Evolutionary conservation across 1,140 invertebrate species (phyloP).

Genomic region (Sarcophaga peregrina): DNA sequence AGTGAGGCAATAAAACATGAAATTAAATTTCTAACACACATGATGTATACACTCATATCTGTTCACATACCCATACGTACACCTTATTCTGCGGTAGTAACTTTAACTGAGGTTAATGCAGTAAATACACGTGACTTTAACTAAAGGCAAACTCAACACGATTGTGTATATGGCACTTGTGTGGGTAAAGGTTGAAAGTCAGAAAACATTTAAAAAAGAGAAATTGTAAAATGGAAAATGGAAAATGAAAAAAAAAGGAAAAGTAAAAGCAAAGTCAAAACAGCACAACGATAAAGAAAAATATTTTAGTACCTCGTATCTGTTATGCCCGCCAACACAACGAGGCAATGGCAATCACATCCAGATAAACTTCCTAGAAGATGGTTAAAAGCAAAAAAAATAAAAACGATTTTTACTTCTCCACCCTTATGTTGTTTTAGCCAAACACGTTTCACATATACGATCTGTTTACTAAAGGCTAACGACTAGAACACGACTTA

Average conservation of each 20-base stretch:
- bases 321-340: not conserved
- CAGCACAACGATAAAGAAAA: not conserved
- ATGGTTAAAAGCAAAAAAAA: too few species aligned
- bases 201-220: not conserved
- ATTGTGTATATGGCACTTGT: not conserved
- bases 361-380: too few species aligned
- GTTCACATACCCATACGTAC: not conserved
- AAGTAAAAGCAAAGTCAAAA: not conserved
- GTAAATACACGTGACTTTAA: constrained; percentile 33
- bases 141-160: not conserved
- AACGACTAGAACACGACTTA: constrained; percentile 42
- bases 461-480: constrained; percentile 39
- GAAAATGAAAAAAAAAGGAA: too few species aligned
- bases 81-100: not conserved
- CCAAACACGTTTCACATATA: constrained; percentile 33
- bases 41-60: not conserved
- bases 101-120: constrained; percentile 30
- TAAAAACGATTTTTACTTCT: too few species aligned
- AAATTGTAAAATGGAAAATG: constrained; percentile 4
- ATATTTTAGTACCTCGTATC: constrained; percentile 31
- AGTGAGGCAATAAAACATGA: constrained; percentile 36
- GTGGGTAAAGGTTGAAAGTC: not conserved
- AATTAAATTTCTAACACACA: constrained; percentile 38
- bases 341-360: too few species aligned
- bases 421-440: not conserved